Base-by-base conservation (phyloP, 2,113 vertebrate genomes). In the Conger conger region DNA sequence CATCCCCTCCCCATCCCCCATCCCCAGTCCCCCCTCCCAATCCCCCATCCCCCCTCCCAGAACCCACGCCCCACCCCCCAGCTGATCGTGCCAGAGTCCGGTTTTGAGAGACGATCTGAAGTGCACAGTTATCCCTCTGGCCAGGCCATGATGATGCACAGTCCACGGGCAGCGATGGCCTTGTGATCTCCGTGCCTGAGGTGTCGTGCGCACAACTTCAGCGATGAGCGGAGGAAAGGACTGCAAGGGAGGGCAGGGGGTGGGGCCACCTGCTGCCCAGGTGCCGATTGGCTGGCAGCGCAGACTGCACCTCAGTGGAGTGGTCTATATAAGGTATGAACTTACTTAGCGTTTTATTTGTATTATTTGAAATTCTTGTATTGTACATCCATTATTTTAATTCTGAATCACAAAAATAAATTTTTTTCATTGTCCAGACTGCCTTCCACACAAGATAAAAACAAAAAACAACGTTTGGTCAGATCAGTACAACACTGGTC, bases 161-260 rank as follows among this genome's bases (percentile, higher is more conserved):
- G 87, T 90, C 91, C 83, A 90, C 93, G 92, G 93, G 93, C 93
- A 94, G 93, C 95, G 92, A 93, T 93, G 92, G 90, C 83, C 88
- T 95, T 94, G 93, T 96, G 95, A 96, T 95, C 95, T 91, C 94
- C 96, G 89, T 9, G 8, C 50, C 35, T 91, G 92, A 93, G 92
- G 93, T 92, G 89, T 94, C 91, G 82, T 91, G 92, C 95, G 92
- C 94, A 95, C 94, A 94, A 93, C 92, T 94, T 93, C 93, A 94
- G 94, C 95, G 96, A 96, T 96, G 96, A 96, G 96, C 96, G 96
- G 96, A 94, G 96, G 95, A 93, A 96, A 96, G 92, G 96, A 96
- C 89, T 95, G 92, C 96, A 95, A 96, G 86, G 93, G 94, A 94
- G 95, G 94, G 93, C 94, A 95, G 92, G 93, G 95, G 88, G 95